Base-by-base conservation (phyloP, 2,797 vertebrate species). In the Peromyscus eremicus region DNA sequence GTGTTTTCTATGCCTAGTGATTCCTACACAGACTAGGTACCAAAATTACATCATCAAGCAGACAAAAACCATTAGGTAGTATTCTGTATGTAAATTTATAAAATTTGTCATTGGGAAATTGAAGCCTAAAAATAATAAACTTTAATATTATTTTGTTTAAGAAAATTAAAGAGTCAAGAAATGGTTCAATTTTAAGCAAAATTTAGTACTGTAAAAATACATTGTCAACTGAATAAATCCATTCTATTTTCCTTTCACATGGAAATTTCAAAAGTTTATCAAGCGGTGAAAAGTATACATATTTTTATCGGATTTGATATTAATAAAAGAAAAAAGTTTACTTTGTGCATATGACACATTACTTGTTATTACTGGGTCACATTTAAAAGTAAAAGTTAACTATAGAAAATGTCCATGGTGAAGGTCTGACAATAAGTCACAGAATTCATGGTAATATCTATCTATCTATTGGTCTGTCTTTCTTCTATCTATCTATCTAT, bases 131-230 rank as follows among this genome's bases (percentile, higher is more conserved):
- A 23, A 12, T 32, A 85, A 90, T 66, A 46, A 23, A 57, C 12
- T 57, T 81, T 37, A 40, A 25, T 27, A 60, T 40, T 82, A 60
- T 60, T 60, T 40, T 37, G 46, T 49, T 49, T 49, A 49, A 49
- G 46, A 49, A 49, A 49, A 49, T 49, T 49, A 49, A 46, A 46
- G 46, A 49, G 46, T 49, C 46, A 49, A 49, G 46, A 49, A 49
- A 49, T 73, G 2, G 5, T 77, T 88, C 40, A 23, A 7, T 77
- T 73, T 86, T 93, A 94, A 87, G n/a, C 43, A 95, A 95, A 93
- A 66, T 62, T 8, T 29, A 57, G 5, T 82, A 82, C 34, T 37
- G 32, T 86, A 60, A 43, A 70, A 71, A 19, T n/a, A 77, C 2
- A 34, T 60, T 89, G 12, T 62, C 21, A 60, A 57, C 19, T 34